Conservation (phyloP, 2,888 invertebrate genomes). For the Eugnorisma glareosa region DNA sequence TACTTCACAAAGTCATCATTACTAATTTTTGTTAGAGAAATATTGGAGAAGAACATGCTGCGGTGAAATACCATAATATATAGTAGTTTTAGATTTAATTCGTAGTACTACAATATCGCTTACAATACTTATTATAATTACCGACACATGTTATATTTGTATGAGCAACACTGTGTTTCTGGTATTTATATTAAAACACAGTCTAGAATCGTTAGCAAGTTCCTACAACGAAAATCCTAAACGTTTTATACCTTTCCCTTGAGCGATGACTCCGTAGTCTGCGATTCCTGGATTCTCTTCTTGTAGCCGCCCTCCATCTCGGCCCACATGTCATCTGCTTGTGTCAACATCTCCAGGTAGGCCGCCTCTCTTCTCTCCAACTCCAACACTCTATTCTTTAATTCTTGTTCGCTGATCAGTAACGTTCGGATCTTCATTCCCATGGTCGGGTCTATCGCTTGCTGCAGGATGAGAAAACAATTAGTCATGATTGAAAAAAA, state of each 20-base stretch:
- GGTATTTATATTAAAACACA: neutral
- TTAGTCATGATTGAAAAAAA: neutral
- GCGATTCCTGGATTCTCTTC: slow-evolving; percentile 89
- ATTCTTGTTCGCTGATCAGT: slow-evolving; percentile 89
- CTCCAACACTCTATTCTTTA: slow-evolving; percentile 91
- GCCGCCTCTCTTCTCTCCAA: slow-evolving; percentile 92
- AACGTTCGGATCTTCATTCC: slow-evolving; percentile 82
- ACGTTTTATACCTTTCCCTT: slow-evolving; percentile 86
- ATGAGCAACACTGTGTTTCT: neutral
- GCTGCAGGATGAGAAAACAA: slow-evolving; percentile 64
- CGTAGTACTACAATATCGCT: neutral
- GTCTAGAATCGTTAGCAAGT: neutral
- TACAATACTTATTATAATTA: neutral
- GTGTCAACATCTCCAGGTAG: slow-evolving; percentile 93
- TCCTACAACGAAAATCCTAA: neutral
- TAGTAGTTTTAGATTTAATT: no score
- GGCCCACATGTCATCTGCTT: slow-evolving; percentile 93
- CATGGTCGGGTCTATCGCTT: slow-evolving; percentile 77
- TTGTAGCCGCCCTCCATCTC: slow-evolving; percentile 92
- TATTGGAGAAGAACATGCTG: neutral
- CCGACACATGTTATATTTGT: neutral
- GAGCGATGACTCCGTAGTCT: slow-evolving; percentile 85
- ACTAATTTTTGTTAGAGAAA: neutral
- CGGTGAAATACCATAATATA: no score
- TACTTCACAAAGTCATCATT: neutral